These are phyloP conservation scores for Pseudococcus longispinus DNA, from an alignment of 2,888 invertebrate genomes.

Conservation along the genomic window DNA sequence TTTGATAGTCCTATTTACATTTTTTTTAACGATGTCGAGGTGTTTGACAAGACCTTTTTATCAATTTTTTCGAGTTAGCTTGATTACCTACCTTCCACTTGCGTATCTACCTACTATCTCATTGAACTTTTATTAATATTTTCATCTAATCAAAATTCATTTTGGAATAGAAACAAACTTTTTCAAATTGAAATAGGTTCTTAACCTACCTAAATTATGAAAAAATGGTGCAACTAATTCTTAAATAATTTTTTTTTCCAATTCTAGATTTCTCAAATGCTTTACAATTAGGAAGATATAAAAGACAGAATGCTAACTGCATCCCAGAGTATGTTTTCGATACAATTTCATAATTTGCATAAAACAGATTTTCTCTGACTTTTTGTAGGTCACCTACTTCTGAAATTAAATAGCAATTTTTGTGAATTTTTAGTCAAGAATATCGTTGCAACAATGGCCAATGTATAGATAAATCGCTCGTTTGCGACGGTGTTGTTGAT, in stretches of 20 bases:
- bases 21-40: not conserved
- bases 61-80: not conserved
- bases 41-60: not conserved
- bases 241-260: not conserved
- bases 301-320: not conserved
- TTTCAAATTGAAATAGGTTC: no score
- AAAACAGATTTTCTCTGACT: no score
- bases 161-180: no score
- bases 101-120: no score
- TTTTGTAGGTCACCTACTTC: no score
- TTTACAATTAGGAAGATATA: not conserved
- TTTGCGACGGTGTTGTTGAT: conserved; percentile 60
- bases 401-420: not conserved
- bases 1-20: not conserved
- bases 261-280: not conserved
- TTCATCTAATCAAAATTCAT: no score
- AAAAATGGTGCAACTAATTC: not conserved
- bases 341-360: not conserved
- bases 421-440: conserved; percentile 51
- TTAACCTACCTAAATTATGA: no score
- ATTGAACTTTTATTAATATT: no score
- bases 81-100: no score
- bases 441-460: conserved; percentile 61
- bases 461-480: conserved; percentile 59
- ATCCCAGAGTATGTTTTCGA: not conserved